Conservation (phyloP, 2,797 vertebrate species). For the Discoglossus pictus region DNA sequence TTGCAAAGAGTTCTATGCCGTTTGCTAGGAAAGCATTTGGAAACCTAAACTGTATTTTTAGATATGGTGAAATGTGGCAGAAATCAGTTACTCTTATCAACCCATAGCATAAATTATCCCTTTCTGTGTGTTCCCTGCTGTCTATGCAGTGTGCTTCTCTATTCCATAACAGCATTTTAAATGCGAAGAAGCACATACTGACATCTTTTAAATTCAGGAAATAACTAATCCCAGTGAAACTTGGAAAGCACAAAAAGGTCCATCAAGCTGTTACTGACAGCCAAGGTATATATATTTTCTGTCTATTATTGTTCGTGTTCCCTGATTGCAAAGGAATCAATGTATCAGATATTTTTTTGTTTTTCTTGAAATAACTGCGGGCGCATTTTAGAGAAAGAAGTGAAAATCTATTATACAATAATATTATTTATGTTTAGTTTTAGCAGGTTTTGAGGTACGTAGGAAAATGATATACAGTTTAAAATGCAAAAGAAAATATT, state of each 20-base stretch:
- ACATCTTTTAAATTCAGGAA: slow-evolving; percentile 24
- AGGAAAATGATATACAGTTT: too few relatives aligned
- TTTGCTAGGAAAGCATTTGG: slow-evolving; percentile 48
- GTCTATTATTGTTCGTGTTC: slow-evolving; percentile 39
- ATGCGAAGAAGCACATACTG: slow-evolving; percentile 31
- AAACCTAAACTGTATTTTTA: slow-evolving; percentile 54
- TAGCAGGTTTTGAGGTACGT: too few relatives aligned
- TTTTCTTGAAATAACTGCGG: slow-evolving; percentile 8
- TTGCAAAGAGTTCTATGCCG: slow-evolving; percentile 36
- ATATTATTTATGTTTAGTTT: too few relatives aligned
- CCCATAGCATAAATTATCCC: slow-evolving; percentile 60
- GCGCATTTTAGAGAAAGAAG: background rate
- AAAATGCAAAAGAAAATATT: too few relatives aligned
- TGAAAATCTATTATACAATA: background rate
- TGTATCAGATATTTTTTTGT: slow-evolving; percentile 5
- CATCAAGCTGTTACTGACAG: slow-evolving; percentile 48
- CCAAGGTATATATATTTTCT: slow-evolving; percentile 40
- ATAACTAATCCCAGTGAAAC: slow-evolving; percentile 34
- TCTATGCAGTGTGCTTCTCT: slow-evolving; percentile 60
- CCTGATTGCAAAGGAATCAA: slow-evolving; percentile 35
- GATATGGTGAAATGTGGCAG: slow-evolving; percentile 51
- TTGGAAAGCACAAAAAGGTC: slow-evolving; percentile 37
- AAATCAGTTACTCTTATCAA: slow-evolving; percentile 55
- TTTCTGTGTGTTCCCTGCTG: slow-evolving; percentile 65
- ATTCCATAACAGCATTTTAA: slow-evolving; percentile 47